Evolutionary conservation across 1,140 invertebrate genomes (phyloP), one percentile per base, ranked within the genome.

Genomic region (Drosophila erecta): DNA sequence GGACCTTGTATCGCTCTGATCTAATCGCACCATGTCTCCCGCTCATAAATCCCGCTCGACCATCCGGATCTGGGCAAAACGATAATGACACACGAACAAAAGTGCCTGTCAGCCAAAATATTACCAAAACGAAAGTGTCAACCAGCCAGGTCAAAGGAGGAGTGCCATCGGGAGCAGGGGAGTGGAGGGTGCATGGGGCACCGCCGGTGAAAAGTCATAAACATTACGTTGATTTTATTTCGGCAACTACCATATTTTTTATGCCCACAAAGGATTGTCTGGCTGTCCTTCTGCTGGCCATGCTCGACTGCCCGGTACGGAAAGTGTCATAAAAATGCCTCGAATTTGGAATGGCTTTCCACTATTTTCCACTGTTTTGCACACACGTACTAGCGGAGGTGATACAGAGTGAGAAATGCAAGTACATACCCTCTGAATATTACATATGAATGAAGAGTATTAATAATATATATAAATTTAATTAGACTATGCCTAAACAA

Each of bases 221-320:
- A 86, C 77, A 86, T 86, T 86, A 86, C 81, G 70, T 86, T 79
- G 83, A 86, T 86, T 86, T 87, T 83, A 79, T 86, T 86, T 76
- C 66, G 78, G 84, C 75, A 76, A 86, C 70, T 83, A 81, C 33
- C 65, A 81, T 62, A 81, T 78, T 78, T 75, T 59, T 65, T 57
- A 74, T 85, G 67, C 62, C 57, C 44, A 50, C 50, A 38, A 76
- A 77, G 74, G 74, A 76, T 66, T 64, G 64, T 47, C 60, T 60
- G 64, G 56, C 49, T 66, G 73, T 62, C 55, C 47, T 65, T 38
- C 27, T 35, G 41, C 59, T 41, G 46, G 57, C 47, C 49, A 75
- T 41, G 73, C 60, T 58, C 66, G 71, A 73, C 38, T 78, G 55
- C 50, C 62, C 57, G 69, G 64, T 64, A 62, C 81, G 79, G 66